phyloP scores from a whole-genome alignment of 2,113 vertebrate species.

The Coregonus clupeaformis region DNA sequence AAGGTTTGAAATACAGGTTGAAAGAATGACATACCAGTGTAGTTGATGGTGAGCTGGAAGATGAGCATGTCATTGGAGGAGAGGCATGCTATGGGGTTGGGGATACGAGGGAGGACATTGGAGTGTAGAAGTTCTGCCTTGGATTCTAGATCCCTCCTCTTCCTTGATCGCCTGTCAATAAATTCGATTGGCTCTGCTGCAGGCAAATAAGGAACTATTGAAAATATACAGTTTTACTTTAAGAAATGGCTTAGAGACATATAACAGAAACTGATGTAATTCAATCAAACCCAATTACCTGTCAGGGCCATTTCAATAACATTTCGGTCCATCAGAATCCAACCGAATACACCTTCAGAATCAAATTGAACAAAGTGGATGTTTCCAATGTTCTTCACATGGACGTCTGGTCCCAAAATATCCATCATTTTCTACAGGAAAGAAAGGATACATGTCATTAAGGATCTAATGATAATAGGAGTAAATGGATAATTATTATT shows the following conservation, averaged over 20 bases:
- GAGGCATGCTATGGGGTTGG: slow-evolving; percentile 86
- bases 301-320: slow-evolving; percentile 75
- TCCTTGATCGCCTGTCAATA: slow-evolving; percentile 35
- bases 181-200: slow-evolving; percentile 53
- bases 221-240: slow-evolving; percentile 4
- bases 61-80: slow-evolving; percentile 80
- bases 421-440: slow-evolving; percentile 72
- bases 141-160: slow-evolving; percentile 41
- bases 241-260: background rate
- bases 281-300: slow-evolving; percentile 61
- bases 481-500: no score
- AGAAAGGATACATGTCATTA: slow-evolving; percentile 1
- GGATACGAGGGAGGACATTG: slow-evolving; percentile 69
- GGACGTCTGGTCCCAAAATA: slow-evolving; percentile 82
- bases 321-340: slow-evolving; percentile 72
- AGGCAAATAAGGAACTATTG: background rate
- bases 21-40: slow-evolving; percentile 68
- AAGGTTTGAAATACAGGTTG: background rate
- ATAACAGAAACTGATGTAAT: background rate
- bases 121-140: background rate
- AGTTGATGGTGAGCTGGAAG: slow-evolving; percentile 82
- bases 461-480: no score
- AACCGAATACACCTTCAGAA: slow-evolving; percentile 80
- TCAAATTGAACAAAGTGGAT: slow-evolving; percentile 82
- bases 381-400: slow-evolving; percentile 66